Evolutionary conservation across 2,888 invertebrate species (phyloP), one percentile per base, ranked within the genome.

Genomic region (Unio delphinus): DNA sequence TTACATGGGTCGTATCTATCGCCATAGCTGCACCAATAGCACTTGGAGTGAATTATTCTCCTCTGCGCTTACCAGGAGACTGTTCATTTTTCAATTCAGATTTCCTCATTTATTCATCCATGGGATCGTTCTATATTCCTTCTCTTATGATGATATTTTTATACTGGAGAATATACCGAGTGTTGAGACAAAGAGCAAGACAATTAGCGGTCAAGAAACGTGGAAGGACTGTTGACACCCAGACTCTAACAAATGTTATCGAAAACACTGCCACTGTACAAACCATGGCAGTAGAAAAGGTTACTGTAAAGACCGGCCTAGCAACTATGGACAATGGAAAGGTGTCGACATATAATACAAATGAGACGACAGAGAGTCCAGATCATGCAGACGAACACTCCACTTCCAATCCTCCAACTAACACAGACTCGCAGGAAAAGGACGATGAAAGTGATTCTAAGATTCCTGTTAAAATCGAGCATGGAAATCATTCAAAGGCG

Each of bases 41-140:
- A 65, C 92, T 98, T 81, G 99, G 99, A 57, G 93, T 98, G 84
- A 99, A 99, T 92, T 95, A 96, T 90, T 96, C 96, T 2, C 95
- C 96, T 0, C 94, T 95, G 88, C 92, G 96, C 76, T 93, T 93
- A 86, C 93, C 94, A 77, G 94, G 95, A 89, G 93, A 94, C 58
- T 99, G 99, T 92, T 93, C 96, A 84, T 98, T 99, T 93, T 98
- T 98, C 92, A 99, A 98, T 91, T 95, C 97, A 81, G 96, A 98
- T 92, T 99, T 99, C 91, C 96, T 99, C 89, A 95, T 99, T 88
- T 98, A 96, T 92, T 99, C 98, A 20, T 99, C 99, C 68, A 93
- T 99, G 83, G 96, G 96, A 80, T 99, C 99, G 86, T 99, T 99
- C 93, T 99, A 98, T 91, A 97, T 99, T 87, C 99, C 99, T 96